Percentiles rank a stretch among this genome's conserved stretches.
These are phyloP conservation scores for Melanophora roralis DNA, from an alignment of 2,888 invertebrate species.

Conservation along the genomic window DNA sequence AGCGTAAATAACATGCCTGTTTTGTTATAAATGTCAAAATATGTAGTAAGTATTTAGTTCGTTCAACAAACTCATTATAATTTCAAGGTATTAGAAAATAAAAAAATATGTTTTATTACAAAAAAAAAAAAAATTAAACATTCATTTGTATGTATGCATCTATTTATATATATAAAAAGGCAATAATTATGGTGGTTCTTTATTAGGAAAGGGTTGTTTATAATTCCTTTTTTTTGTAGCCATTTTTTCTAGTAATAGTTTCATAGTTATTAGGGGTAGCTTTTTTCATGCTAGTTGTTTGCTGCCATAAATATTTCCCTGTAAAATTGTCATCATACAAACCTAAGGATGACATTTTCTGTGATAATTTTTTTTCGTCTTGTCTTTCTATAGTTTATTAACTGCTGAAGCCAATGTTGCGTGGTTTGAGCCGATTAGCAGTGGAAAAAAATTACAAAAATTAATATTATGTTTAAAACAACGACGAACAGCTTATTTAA, in stretches of 20 bases:
- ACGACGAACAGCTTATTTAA: conserved; percentile 39
- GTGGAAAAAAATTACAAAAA: not conserved
- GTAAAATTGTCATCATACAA: conserved; percentile 34
- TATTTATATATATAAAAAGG: not conserved
- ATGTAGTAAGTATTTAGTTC: conserved; percentile 18
- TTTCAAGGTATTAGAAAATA: conserved; percentile 57
- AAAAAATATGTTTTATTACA: conserved; percentile 32
- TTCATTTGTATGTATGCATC: too few species aligned
- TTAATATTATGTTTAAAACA: not conserved
- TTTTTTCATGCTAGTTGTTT: not conserved
- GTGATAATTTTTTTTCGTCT: conserved; percentile 11
- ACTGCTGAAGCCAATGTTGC: conserved; percentile 63
- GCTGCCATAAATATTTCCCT: conserved; percentile 15
- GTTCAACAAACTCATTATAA: conserved; percentile 51
- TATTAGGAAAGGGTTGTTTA: conserved; percentile 69
- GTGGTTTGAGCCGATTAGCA: conserved; percentile 65
- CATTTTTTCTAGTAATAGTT: conserved; percentile 67
- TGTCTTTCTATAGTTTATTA: conserved; percentile 53
- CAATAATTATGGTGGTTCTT: conserved; percentile 49
- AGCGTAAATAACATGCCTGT: conserved; percentile 48
- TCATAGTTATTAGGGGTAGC: conserved; percentile 23
- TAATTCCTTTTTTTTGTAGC: conserved; percentile 69
- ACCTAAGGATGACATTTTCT: conserved; percentile 47
- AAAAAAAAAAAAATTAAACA: conserved; percentile 8
- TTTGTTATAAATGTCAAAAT: conserved; percentile 59